Evolutionary conservation across 2,113 vertebrate genomes (phyloP).

Genomic region (Perca schrenkii): DNA sequence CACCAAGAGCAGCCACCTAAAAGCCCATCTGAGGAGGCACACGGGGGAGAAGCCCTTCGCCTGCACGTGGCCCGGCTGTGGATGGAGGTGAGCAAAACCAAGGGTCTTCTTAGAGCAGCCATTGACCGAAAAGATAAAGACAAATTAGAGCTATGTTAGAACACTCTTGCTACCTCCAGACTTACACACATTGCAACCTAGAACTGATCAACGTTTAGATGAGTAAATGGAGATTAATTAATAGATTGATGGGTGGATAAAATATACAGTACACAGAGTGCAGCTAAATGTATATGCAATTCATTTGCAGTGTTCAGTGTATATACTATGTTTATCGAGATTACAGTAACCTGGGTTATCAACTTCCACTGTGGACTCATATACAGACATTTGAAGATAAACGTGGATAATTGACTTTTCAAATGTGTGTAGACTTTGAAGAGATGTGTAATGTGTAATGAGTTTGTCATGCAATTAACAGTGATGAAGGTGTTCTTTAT

Average conservation of each 20-base stretch:
- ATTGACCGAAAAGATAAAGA: background rate
- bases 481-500: background rate
- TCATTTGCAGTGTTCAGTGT: background rate
- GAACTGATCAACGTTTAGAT: background rate
- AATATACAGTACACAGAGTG: background rate
- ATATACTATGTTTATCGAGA: conserved; percentile 12
- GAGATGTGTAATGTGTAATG: background rate
- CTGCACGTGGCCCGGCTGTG: conserved; percentile 97
- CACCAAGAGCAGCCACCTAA: conserved; percentile 99
- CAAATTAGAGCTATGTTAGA: background rate
- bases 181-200: background rate
- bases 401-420: conserved; percentile 5
- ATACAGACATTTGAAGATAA: conserved; percentile 1
- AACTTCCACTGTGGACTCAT: conserved; percentile 13
- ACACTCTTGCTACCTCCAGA: background rate
- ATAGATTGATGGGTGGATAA: background rate
- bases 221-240: background rate
- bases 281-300: background rate
- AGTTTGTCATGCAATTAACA: conserved; percentile 2
- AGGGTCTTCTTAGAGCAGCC: background rate
- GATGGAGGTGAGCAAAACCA: conserved; percentile 93
- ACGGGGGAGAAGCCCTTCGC: conserved; percentile 99
- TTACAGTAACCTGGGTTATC: conserved; percentile 29
- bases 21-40: conserved; percentile 97
- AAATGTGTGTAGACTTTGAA: background rate